Conservation (phyloP, 2,797 vertebrate genomes). For the Liparis tanakae region DNA sequence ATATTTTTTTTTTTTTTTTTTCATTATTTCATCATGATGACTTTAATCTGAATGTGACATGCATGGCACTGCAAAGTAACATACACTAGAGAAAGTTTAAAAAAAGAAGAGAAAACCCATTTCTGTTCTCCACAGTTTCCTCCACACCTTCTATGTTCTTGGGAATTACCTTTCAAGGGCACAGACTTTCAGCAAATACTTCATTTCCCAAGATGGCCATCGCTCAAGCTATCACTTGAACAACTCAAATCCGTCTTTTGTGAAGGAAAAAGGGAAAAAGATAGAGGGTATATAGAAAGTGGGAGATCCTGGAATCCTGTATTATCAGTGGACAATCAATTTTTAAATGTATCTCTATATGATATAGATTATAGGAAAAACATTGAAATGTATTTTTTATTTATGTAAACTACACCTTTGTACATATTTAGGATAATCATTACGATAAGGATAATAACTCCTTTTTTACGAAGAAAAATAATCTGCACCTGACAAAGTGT, state of each 20-base stretch:
- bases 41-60: conserved; percentile 21
- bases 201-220: conserved; percentile 79
- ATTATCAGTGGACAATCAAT: conserved; percentile 48
- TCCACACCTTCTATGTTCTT: conserved; percentile 65
- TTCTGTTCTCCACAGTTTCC: conserved; percentile 49
- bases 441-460: too few species aligned
- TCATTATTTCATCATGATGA: background rate
- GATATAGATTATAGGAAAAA: conserved; percentile 5
- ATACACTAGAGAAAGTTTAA: conserved; percentile 37
- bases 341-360: conserved; percentile 29
- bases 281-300: conserved; percentile 64
- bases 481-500: conserved; percentile 25
- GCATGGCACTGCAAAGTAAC: conserved; percentile 41
- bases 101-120: conserved; percentile 67
- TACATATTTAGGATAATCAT: conserved; percentile 42
- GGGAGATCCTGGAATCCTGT: conserved; percentile 56
- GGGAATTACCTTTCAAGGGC: conserved; percentile 81
- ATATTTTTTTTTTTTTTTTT: background rate
- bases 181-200: conserved; percentile 78
- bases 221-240: conserved; percentile 75
- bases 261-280: conserved; percentile 54
- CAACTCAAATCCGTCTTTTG: conserved; percentile 74
- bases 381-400: conserved; percentile 15
- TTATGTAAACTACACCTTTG: conserved; percentile 44
- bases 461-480: conserved; percentile 48